These are phyloP conservation scores for Poeciliopsis gracilis DNA, from an alignment of 2,797 vertebrate genomes.

Conservation along the genomic window DNA sequence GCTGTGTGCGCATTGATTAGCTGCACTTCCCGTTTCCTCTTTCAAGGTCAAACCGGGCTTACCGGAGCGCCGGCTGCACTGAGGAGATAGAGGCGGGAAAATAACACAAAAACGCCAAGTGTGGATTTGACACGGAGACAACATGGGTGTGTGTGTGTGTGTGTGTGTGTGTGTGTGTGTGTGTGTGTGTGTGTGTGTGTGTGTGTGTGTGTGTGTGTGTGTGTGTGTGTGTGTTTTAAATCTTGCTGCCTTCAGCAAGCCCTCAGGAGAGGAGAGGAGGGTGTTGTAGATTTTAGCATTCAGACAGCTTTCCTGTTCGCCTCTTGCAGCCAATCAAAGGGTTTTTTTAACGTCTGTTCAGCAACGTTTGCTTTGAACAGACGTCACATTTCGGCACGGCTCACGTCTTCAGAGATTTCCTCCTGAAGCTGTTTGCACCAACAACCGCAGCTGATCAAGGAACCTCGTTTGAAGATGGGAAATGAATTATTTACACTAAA, in stretches of 20 bases:
- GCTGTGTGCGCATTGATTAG: slow-evolving; percentile 33
- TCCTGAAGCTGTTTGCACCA: not conserved
- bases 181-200: not conserved
- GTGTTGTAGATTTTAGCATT: not conserved
- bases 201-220: not conserved
- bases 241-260: not conserved
- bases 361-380: not conserved
- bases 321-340: not conserved
- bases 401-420: slow-evolving; percentile 5
- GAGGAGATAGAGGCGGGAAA: slow-evolving; percentile 45
- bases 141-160: not conserved
- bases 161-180: not conserved
- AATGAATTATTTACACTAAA: not conserved
- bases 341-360: not conserved
- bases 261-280: not conserved
- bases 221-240: not conserved
- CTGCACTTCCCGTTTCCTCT: slow-evolving; percentile 46
- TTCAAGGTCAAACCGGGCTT: slow-evolving; percentile 68
- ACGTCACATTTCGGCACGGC: not conserved
- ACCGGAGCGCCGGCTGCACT: slow-evolving; percentile 56
- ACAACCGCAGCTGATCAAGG: not conserved
- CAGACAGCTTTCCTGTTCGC: not conserved
- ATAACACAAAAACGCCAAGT: not conserved
- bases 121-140: slow-evolving; percentile 11
- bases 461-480: not conserved